Conservation (phyloP, 2,113 vertebrate species). For the Psettodes erumei region DNA sequence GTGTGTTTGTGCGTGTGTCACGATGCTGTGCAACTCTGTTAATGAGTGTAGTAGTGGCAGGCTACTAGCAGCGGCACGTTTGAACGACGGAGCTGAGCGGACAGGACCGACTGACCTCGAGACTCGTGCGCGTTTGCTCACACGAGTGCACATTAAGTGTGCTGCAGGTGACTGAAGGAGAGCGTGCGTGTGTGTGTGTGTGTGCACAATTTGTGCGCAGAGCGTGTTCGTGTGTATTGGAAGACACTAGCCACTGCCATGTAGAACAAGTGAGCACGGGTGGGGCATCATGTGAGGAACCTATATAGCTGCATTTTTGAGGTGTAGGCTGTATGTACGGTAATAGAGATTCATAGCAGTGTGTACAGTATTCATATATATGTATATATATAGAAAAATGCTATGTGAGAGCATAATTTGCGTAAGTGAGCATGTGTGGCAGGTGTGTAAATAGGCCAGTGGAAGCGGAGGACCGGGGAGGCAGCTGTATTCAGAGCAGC, state of each 20-base stretch:
- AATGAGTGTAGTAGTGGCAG: slow-evolving; percentile 44
- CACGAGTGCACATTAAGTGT: slow-evolving; percentile 33
- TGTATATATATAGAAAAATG: not conserved
- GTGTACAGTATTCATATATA: not conserved
- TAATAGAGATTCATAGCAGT: not conserved
- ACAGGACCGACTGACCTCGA: not conserved
- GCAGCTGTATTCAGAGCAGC: slow-evolving; percentile 68
- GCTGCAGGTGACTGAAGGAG: slow-evolving; percentile 36
- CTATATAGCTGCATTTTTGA: not conserved
- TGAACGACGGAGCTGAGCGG: slow-evolving; percentile 10
- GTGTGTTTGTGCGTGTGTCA: not conserved
- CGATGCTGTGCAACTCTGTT: slow-evolving; percentile 1
- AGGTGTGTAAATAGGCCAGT: slow-evolving; percentile 79
- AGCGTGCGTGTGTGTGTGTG: slow-evolving; percentile 23
- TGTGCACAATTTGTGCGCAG: slow-evolving; percentile 19
- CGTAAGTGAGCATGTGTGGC: slow-evolving; percentile 28
- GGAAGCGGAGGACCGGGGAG: slow-evolving; percentile 32
- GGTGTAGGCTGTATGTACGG: not conserved
- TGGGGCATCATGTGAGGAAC: not conserved
- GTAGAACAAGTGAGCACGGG: slow-evolving; percentile 11
- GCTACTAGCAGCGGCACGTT: slow-evolving; percentile 5
- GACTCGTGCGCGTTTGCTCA: slow-evolving; percentile 45
- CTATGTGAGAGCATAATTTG: slow-evolving; percentile 15
- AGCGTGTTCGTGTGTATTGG: slow-evolving; percentile 3
- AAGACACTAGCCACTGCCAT: slow-evolving; percentile 25